A percentile compares a stretch with the other conserved stretches of the same genome.
Evolutionary conservation across 1,140 invertebrate species (phyloP).

Genomic region (Aphelinus atriplicis): DNA sequence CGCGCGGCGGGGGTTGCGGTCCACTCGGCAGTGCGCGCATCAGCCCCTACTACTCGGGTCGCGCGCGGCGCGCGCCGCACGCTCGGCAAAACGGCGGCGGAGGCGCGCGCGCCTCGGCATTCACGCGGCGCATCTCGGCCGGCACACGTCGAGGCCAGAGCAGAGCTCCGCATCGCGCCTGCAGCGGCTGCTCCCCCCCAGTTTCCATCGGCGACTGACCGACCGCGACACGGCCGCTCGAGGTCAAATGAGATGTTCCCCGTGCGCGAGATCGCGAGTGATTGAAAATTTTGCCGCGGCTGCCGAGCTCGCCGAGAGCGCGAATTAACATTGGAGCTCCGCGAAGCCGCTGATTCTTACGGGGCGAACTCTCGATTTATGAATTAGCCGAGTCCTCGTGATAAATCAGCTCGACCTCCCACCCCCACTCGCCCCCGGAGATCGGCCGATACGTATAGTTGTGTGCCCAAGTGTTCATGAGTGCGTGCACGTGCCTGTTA

Average conservation of each 20-base stretch:
- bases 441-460: no score
- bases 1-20: no score
- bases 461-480: no score
- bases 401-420: no score
- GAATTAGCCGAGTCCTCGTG: no score
- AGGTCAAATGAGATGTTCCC: no score
- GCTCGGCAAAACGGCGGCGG: background rate
- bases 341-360: no score
- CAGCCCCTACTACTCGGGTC: background rate
- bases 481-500: background rate
- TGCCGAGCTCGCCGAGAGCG: background rate
- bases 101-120: conserved; percentile 25
- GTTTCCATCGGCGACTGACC: background rate
- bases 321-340: background rate
- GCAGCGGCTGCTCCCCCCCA: background rate
- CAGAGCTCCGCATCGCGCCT: background rate
- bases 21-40: no score
- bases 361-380: no score
- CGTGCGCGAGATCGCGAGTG: conserved; percentile 37
- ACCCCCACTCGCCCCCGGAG: no score
- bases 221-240: no score
- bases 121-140: conserved; percentile 32
- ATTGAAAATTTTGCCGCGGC: conserved; percentile 24
- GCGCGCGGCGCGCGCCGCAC: conserved; percentile 19
- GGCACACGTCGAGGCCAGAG: conserved; percentile 8